Conservation (phyloP, 1,140 invertebrate species). For the Episyrphus balteatus region DNA sequence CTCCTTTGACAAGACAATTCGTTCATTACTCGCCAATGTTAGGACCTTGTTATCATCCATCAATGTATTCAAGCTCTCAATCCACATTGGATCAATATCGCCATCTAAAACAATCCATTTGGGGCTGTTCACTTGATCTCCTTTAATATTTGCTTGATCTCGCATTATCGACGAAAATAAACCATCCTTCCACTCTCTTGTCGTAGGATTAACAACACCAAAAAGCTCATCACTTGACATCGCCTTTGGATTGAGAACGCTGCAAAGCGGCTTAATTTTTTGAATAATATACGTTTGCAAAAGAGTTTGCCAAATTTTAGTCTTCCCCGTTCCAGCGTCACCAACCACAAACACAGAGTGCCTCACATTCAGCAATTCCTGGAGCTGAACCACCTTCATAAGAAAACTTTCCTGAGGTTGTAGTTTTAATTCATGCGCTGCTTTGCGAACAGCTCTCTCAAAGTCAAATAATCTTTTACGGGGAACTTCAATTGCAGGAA, state of each 20-base stretch:
- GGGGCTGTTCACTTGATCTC: slow-evolving; percentile 53
- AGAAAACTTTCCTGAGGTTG: slow-evolving; percentile 80
- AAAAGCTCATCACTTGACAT: slow-evolving; percentile 94
- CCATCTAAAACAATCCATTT: slow-evolving; percentile 96
- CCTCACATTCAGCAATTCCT: slow-evolving; percentile 74
- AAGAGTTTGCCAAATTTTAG: slow-evolving; percentile 77
- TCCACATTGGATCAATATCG: slow-evolving; percentile 97
- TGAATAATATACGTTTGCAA: slow-evolving; percentile 62
- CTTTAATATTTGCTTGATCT: slow-evolving; percentile 78
- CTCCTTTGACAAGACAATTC: slow-evolving; percentile 78
- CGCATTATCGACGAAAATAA: slow-evolving; percentile 87
- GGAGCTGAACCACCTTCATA: slow-evolving; percentile 69
- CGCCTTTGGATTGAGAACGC: slow-evolving; percentile 90
- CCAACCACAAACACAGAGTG: slow-evolving; percentile 86
- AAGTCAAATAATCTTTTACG: slow-evolving; percentile 63
- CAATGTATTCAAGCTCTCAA: slow-evolving; percentile 82
- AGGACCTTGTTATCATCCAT: slow-evolving; percentile 84
- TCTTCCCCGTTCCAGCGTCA: slow-evolving; percentile 74
- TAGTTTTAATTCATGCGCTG: slow-evolving; percentile 63
- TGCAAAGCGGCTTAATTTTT: slow-evolving; percentile 71
- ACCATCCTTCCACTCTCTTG: slow-evolving; percentile 94
- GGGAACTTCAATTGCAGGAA: slow-evolving; percentile 71
- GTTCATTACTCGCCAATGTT: slow-evolving; percentile 86
- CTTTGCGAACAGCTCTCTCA: slow-evolving; percentile 59
- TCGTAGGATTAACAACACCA: slow-evolving; percentile 88